Evolutionary conservation across 2,888 invertebrate genomes (phyloP), one percentile per base, ranked within the genome.

Genomic region (Cylloceria caligata): DNA sequence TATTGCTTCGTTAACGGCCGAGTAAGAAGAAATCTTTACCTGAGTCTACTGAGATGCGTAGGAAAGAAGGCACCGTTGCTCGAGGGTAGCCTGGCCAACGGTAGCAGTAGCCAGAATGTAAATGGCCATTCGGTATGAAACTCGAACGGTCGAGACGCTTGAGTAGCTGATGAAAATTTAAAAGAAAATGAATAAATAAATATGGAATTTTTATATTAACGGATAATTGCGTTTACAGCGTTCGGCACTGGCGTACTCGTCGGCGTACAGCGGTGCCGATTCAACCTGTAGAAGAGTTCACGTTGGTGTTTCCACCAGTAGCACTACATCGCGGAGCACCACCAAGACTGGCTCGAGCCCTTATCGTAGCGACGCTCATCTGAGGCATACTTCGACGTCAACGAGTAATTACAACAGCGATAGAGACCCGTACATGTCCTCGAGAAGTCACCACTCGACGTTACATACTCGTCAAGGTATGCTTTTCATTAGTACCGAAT

Each of bases 301-400:
- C 91, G 96, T 98, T 83, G 99, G 98, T 39, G 98, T 99, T 87
- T 98, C 98, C 11, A 98, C 98, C 0, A 98, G 98, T 0, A 98
- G 98, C 81, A 99, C 98, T 0, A 99, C 99, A 0, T 98, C 98
- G 0, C 94, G 98, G 84, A 98, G 98, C 36, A 98, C 98, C 0
- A 98, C 97, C 65, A 99, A 98, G 93, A 98, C 98, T 13, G 97
- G 97, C 88, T 98, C 98, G 34, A 98, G 98, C 92, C 98, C 98
- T 9, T 98, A 98, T 90, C 95, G 96, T 87, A 97, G 97, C 90
- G 97, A 97, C 87, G 96, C 96, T 0, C 97, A 97, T 88, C 93
- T 97, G 13, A 94, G 97, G 0, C 96, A 97, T 90, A 97, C 97
- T 0, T 96, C 96, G 36, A 97, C 97, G 0, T 97, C 97, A 0